A percentile compares a stretch with the other conserved stretches of the same genome.
phyloP scores from a whole-genome alignment of 2,797 vertebrate genomes.

The Lagorchestes hirsutus region DNA sequence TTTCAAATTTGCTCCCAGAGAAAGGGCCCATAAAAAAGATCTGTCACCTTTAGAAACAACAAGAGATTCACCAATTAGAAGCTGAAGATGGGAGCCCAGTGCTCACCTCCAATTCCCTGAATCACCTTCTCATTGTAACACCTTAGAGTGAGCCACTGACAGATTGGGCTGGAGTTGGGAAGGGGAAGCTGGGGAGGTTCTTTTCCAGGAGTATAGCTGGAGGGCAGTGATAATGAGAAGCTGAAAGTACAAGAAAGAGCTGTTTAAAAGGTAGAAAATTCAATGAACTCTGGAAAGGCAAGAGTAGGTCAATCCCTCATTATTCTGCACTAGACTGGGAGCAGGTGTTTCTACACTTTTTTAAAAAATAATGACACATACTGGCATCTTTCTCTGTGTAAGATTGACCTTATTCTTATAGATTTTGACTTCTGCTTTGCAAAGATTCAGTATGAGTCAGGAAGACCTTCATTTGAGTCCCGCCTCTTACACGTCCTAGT shows the following conservation, averaged over 20 bases:
- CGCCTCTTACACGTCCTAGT: background rate
- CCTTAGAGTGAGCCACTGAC: constrained; percentile 46
- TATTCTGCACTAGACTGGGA: constrained; percentile 35
- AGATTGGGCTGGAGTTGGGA: background rate
- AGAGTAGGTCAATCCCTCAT: constrained; percentile 55
- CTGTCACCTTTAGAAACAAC: constrained; percentile 63
- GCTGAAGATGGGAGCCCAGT: constrained; percentile 10
- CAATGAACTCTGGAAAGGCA: constrained; percentile 27
- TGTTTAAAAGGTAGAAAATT: constrained; percentile 11
- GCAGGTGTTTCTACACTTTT: background rate
- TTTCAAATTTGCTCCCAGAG: constrained; percentile 42
- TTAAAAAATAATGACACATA: background rate
- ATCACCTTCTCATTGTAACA: constrained; percentile 28
- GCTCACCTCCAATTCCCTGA: constrained; percentile 48
- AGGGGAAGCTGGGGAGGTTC: rapidly evolving
- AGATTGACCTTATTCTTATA: constrained; percentile 28
- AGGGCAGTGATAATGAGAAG: constrained; percentile 59
- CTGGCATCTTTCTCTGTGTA: constrained; percentile 23
- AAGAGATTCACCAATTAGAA: constrained; percentile 70
- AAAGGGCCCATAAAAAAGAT: constrained; percentile 61
- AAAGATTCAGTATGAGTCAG: background rate
- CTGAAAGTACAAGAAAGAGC: background rate
- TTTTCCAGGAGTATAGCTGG: background rate
- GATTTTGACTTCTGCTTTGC: constrained; percentile 34
- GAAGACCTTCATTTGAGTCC: background rate